phyloP scores from a whole-genome alignment of 2,113 vertebrate genomes.

The Montifringilla adamsi region DNA sequence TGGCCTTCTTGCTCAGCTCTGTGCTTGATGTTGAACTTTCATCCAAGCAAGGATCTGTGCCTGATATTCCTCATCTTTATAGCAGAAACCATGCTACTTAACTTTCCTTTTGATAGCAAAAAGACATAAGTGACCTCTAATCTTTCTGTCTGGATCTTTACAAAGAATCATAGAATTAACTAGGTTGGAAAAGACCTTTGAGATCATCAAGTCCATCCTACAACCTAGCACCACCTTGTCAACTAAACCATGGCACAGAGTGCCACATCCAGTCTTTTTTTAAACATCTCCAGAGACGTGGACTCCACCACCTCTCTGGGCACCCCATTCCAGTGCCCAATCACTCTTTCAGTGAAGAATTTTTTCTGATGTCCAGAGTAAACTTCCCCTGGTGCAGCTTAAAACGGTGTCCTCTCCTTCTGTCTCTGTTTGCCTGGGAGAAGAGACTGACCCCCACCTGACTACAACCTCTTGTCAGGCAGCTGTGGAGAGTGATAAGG shows the following conservation, averaged over 20 bases:
- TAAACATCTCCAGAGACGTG: fast-evolving
- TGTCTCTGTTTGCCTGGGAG: not conserved
- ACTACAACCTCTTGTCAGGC: not conserved
- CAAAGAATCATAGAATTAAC: not conserved
- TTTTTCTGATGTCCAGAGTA: not conserved
- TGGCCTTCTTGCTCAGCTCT: not conserved
- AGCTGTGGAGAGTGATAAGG: not conserved
- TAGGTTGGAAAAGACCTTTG: not conserved
- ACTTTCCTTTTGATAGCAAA: not conserved
- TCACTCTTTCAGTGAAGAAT: not conserved
- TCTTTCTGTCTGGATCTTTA: not conserved
- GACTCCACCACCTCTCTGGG: not conserved
- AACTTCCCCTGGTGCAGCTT: fast-evolving
- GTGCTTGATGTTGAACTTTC: not conserved
- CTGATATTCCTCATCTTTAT: not conserved
- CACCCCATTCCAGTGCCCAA: not conserved
- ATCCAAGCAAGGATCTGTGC: not conserved
- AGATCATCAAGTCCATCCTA: not conserved
- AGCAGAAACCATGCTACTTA: not conserved
- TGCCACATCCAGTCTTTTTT: not conserved
- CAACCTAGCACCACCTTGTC: not conserved
- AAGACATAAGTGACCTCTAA: not conserved
- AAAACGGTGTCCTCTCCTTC: not conserved
- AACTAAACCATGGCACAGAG: not conserved
- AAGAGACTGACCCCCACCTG: not conserved